These are phyloP conservation scores for Psittacula cyanocephala DNA, from an alignment of 2,113 vertebrate genomes.

Conservation along the genomic window DNA sequence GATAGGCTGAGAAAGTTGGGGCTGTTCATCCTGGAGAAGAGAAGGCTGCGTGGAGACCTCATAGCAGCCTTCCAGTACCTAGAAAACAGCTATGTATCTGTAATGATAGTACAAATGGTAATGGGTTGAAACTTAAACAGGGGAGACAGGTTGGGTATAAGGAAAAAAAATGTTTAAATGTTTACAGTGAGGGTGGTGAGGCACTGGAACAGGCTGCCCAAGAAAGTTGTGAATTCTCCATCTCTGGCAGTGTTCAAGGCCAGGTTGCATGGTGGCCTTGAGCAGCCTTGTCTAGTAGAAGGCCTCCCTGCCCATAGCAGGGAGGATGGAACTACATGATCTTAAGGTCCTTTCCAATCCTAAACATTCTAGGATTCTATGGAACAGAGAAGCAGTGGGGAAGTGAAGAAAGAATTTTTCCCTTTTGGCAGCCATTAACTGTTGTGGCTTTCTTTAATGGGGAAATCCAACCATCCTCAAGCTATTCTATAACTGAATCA, in stretches of 20 bases:
- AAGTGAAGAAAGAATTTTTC: not conserved
- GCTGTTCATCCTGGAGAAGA: not conserved
- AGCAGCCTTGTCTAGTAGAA: not conserved
- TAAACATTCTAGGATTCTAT: not conserved
- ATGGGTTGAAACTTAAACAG: not conserved
- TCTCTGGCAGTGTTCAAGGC: not conserved
- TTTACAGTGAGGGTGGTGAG: not conserved
- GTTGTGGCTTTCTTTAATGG: not conserved
- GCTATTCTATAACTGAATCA: not conserved
- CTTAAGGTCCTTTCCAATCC: not conserved
- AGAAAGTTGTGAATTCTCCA: not conserved
- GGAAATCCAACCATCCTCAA: not conserved
- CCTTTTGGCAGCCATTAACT: not conserved
- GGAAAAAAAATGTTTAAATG: not conserved
- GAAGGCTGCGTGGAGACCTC: not conserved
- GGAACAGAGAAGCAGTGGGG: fast-evolving
- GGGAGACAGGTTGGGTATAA: not conserved
- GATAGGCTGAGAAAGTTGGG: not conserved
- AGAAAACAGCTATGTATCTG: not conserved
- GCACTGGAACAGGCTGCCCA: not conserved
- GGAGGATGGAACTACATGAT: not conserved
- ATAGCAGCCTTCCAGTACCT: not conserved
- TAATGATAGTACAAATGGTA: not conserved
- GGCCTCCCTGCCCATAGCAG: not conserved
- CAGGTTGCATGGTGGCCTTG: not conserved